phyloP scores from a whole-genome alignment of 1,140 invertebrate genomes.

The Drosophila repletoides region DNA sequence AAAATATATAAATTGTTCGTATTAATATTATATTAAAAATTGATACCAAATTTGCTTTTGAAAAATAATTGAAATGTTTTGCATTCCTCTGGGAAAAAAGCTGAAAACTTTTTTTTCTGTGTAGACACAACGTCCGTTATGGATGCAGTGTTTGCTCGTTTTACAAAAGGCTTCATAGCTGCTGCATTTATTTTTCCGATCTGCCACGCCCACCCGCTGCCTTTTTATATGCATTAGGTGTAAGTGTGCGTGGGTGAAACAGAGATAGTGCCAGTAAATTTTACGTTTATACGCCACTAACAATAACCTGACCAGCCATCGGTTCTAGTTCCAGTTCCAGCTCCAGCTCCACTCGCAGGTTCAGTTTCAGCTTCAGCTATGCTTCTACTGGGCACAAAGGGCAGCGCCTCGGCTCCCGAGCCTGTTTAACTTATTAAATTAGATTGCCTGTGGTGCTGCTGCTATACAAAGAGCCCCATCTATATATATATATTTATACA shows the following conservation, averaged over 20 bases:
- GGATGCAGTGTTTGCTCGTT: constrained; percentile 8
- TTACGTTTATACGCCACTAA: constrained; percentile 44
- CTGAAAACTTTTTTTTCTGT: too few relatives aligned
- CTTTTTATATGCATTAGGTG: constrained; percentile 22
- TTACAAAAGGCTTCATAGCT: constrained; percentile 27
- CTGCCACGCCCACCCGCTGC: constrained; percentile 35
- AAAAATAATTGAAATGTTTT: too few relatives aligned
- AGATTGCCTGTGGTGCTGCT: constrained; percentile 34
- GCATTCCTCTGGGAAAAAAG: too few relatives aligned
- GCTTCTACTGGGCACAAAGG: too few relatives aligned
- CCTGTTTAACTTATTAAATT: constrained; percentile 47
- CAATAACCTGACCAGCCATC: constrained; percentile 38
- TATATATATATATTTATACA: neutral
- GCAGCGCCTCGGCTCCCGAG: neutral
- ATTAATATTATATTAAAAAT: too few relatives aligned
- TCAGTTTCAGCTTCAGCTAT: neutral
- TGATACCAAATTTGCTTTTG: too few relatives aligned
- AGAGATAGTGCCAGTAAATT: constrained; percentile 25
- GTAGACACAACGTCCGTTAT: neutral
- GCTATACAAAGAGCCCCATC: constrained; percentile 3
- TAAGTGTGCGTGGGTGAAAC: neutral
- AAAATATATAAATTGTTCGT: too few relatives aligned
- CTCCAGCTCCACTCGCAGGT: constrained; percentile 12
- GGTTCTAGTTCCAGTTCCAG: neutral
- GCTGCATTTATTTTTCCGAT: constrained; percentile 36